Conservation (phyloP, 1,140 invertebrate species). For the Lucilia cuprina region DNA sequence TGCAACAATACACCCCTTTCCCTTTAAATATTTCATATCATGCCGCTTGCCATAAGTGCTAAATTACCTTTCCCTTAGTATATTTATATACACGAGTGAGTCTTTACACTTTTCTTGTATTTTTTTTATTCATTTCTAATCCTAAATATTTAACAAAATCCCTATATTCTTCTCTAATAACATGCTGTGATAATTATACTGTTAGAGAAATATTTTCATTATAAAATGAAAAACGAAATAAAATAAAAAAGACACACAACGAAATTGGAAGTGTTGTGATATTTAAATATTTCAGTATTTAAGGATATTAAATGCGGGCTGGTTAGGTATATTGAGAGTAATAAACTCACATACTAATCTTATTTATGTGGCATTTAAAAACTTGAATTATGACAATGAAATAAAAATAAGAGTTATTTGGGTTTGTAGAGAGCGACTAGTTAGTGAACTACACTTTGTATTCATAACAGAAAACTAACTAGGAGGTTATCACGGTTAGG, state of each 20-base stretch:
- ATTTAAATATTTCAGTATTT: not conserved
- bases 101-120: not conserved
- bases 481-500: too few relatives aligned
- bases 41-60: not conserved
- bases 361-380: not conserved
- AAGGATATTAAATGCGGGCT: not conserved
- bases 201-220: not conserved
- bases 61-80: not conserved
- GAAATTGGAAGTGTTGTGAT: not conserved
- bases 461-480: too few relatives aligned
- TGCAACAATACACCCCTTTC: not conserved
- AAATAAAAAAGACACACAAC: not conserved
- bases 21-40: not conserved
- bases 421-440: too few relatives aligned
- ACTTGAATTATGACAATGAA: not conserved
- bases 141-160: not conserved
- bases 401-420: not conserved
- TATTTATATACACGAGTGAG: not conserved
- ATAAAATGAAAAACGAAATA: not conserved
- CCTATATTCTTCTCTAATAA: not conserved
- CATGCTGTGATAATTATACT: not conserved
- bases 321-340: not conserved
- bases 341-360: not conserved
- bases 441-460: too few relatives aligned
- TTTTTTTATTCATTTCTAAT: not conserved